Conservation (phyloP, 2,888 invertebrate species). For the Lasioglossum marginatum region DNA sequence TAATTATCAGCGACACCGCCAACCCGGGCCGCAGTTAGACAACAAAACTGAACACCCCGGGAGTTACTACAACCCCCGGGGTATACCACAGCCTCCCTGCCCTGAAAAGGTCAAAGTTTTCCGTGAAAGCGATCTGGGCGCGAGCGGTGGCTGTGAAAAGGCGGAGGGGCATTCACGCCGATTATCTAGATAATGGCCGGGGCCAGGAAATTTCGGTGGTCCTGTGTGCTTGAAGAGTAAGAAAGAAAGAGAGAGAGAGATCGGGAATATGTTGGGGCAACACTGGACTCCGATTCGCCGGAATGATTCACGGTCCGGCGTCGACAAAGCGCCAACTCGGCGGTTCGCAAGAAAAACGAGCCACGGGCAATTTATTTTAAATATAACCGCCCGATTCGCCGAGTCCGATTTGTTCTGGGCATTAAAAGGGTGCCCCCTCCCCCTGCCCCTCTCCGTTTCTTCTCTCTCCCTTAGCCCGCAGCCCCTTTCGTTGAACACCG, state of each 20-base stretch:
- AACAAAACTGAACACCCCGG: background rate
- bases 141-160: conserved; percentile 42
- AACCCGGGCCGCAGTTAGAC: background rate
- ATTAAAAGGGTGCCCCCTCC: conserved; percentile 58
- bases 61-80: background rate
- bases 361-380: conserved; percentile 76
- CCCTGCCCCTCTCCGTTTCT: background rate
- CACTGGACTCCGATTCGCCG: conserved; percentile 40
- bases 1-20: background rate
- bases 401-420: conserved; percentile 70
- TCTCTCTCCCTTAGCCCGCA: background rate
- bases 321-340: conserved; percentile 64
- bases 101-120: conserved; percentile 22
- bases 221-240: background rate
- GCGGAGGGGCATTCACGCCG: conserved; percentile 50
- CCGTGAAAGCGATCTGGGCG: conserved; percentile 39
- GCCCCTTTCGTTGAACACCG: background rate
- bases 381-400: conserved; percentile 74
- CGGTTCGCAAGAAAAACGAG: conserved; percentile 65
- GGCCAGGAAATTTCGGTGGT: conserved; percentile 53
- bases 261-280: conserved; percentile 36
- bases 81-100: too few relatives aligned
- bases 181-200: conserved; percentile 55
- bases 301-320: conserved; percentile 55
- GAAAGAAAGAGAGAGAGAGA: background rate